These are phyloP conservation scores for Oreotrochilus melanogaster DNA, from an alignment of 2,113 vertebrate genomes.

Conservation along the genomic window DNA sequence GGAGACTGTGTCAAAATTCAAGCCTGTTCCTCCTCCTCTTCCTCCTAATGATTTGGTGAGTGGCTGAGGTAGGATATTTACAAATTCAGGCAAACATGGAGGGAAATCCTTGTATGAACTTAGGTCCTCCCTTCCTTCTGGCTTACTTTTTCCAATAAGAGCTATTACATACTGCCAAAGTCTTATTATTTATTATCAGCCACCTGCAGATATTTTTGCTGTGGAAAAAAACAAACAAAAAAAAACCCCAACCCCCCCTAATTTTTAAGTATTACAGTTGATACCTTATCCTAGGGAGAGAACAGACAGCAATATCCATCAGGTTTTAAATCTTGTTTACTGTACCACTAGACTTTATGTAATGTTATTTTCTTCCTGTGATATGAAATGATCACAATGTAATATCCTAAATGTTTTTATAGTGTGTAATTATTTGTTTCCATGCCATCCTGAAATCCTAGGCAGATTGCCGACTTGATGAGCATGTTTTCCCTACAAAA, in stretches of 20 bases:
- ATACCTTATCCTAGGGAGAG: constrained; percentile 4
- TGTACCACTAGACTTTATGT: constrained; percentile 54
- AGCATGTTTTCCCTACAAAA: constrained; percentile 56
- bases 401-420: constrained; percentile 75
- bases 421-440: constrained; percentile 72
- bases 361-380: constrained; percentile 64
- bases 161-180: not conserved
- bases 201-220: not conserved
- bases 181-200: not conserved
- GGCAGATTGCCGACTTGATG: constrained; percentile 71
- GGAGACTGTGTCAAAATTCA: not conserved
- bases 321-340: constrained; percentile 74
- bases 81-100: not conserved
- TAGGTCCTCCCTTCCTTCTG: not conserved
- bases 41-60: not conserved
- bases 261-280: constrained; percentile 26
- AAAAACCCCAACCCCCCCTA: not conserved
- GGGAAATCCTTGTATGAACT: not conserved
- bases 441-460: constrained; percentile 70
- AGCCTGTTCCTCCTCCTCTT: not conserved
- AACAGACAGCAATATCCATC: not conserved
- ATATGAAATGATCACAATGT: constrained; percentile 66
- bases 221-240: not conserved
- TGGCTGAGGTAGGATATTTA: not conserved
- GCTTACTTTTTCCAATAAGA: not conserved